Conservation (phyloP, 2,797 vertebrate species). For the Semotilus atromaculatus region DNA sequence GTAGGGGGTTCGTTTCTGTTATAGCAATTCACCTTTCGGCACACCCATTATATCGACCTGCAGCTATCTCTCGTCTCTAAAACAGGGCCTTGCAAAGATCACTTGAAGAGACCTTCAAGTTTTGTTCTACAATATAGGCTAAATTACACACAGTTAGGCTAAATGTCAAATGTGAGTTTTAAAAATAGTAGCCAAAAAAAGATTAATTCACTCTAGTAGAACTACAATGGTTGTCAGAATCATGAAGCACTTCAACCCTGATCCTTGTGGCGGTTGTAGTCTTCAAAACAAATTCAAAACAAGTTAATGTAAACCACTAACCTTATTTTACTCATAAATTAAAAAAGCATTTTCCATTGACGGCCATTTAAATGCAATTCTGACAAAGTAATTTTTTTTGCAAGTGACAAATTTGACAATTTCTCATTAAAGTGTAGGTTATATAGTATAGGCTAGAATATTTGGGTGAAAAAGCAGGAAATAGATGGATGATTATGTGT, state of each 20-base stretch:
- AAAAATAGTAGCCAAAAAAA: background rate
- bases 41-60: background rate
- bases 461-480: background rate
- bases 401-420: background rate
- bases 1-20: background rate
- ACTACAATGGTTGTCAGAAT: background rate
- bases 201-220: background rate
- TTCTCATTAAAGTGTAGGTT: no score
- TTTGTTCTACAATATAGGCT: background rate
- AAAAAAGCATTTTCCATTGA: background rate
- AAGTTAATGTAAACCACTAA: no score
- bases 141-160: background rate
- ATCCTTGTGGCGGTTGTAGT: no score
- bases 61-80: background rate
- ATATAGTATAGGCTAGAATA: background rate
- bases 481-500: background rate
- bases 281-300: no score
- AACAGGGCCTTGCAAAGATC: background rate
- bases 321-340: background rate
- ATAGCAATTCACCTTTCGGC: background rate
- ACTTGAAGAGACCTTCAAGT: background rate
- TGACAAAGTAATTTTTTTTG: background rate
- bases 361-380: no score
- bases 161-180: background rate
- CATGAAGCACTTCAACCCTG: no score